Evolutionary conservation across 2,888 invertebrate species (phyloP), one percentile per base, ranked within the genome.

Genomic region (Lasioglossum zephyrum): DNA sequence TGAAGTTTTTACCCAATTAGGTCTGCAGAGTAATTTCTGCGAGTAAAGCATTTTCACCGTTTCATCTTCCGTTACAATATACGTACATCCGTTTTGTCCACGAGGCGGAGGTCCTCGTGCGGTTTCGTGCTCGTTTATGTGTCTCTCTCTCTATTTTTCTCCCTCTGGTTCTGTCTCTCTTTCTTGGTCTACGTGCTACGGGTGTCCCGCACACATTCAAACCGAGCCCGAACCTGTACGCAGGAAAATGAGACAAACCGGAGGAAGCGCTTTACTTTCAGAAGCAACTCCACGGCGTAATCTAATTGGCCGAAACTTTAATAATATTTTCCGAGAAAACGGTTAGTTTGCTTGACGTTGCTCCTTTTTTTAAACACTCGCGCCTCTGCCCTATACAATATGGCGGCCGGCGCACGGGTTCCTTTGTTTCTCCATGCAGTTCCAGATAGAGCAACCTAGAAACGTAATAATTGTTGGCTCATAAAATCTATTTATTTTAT

Each of bases 1-100:
- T 69, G 69, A 69, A 69, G 69, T 69, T 69, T 69, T 69, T 69
- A 69, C 69, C 69, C 69, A 69, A 69, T 69, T 69, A 69, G 39
- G 69, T 69, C 69, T 22, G 69, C 69, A 22, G 69, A 69, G 69
- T 69, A 69, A 69, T 39, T 69, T 41, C 69, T 69, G 69, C 39
- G 69, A 69, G 69, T 69, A 69, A 41, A 69, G 39, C 39, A 39
- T 39, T 39, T 39, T 39, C 69, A 39, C 39, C 69, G 69, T 69
- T 69, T 69, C 69, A 69, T 69, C 69, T 69, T 69, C 69, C 69
- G 69, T 69, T 69, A 69, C 69, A 39, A 69, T 69, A 69, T 39
- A 69, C 69, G 39, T 39, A 39, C 69, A 39, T 69, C 69, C 69
- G 69, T 69, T 69, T 69, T 39, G 69, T 69, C 69, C 69, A 39